Evolutionary conservation across 2,113 vertebrate genomes (phyloP).

Genomic region (pig (Sus scrofa)): T2T-Sscrofa CM000820.6:714501-715000

Average conservation of each 20-base stretch:
- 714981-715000: slow-evolving; percentile 40
- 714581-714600: neutral
- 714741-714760: slow-evolving; percentile 69
- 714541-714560: neutral
- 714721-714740: slow-evolving; percentile 62
- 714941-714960: slow-evolving; percentile 58
- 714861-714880: slow-evolving; percentile 64
- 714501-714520: neutral
- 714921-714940: slow-evolving; percentile 45
- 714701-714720: slow-evolving; percentile 51
- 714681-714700: slow-evolving; percentile 64
- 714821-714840: slow-evolving; percentile 63
- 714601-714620: too few relatives aligned
- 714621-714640: slow-evolving; percentile 11
- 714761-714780: slow-evolving; percentile 58
- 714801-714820: slow-evolving; percentile 64
- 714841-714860: slow-evolving; percentile 49
- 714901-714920: slow-evolving; percentile 42
- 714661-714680: slow-evolving; percentile 63
- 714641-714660: slow-evolving; percentile 24
- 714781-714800: slow-evolving; percentile 67
- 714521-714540: neutral
- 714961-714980: slow-evolving; percentile 15
- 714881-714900: slow-evolving; percentile 60
- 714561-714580: neutral